Conservation (phyloP, 2,113 vertebrate species). For the Shinisaurus crocodilurus region DNA sequence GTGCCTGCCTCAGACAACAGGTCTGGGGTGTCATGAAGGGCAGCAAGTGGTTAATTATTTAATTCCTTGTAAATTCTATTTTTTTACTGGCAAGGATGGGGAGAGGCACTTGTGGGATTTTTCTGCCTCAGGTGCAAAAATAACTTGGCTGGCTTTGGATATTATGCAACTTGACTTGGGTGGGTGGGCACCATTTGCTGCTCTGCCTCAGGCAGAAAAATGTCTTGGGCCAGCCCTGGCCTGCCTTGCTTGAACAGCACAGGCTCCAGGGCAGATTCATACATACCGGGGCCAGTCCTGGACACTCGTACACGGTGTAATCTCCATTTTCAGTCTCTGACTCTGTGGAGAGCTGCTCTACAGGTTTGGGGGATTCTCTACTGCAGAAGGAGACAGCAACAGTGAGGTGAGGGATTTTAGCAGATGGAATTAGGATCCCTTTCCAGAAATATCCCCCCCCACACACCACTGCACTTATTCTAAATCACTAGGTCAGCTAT, state of each 20-base stretch:
- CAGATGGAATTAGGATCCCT: too few species aligned
- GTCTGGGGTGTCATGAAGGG: too few species aligned
- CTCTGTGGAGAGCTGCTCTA: conserved; percentile 45
- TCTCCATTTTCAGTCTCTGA: conserved; percentile 49
- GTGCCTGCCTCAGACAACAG: too few species aligned
- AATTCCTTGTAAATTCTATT: too few species aligned
- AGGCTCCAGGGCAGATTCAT: not conserved
- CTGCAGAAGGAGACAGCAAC: not conserved
- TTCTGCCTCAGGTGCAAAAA: not conserved
- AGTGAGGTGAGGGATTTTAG: not conserved
- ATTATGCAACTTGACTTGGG: not conserved
- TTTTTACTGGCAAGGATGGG: too few species aligned
- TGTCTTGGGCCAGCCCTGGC: not conserved
- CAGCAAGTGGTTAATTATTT: too few species aligned
- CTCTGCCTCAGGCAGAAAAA: not conserved
- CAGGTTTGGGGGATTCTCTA: conserved; percentile 19
- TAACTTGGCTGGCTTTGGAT: not conserved
- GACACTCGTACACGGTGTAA: conserved; percentile 58
- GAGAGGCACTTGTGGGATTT: not conserved
- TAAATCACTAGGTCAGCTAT: not conserved
- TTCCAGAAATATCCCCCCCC: not conserved
- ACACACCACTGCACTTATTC: not conserved
- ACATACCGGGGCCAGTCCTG: conserved; percentile 56
- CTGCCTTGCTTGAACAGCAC: not conserved
- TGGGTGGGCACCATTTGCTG: not conserved